Percentiles rank a stretch among this genome's conserved stretches.
phyloP scores from a whole-genome alignment of 2,113 vertebrate genomes.

The Athene noctua region DNA sequence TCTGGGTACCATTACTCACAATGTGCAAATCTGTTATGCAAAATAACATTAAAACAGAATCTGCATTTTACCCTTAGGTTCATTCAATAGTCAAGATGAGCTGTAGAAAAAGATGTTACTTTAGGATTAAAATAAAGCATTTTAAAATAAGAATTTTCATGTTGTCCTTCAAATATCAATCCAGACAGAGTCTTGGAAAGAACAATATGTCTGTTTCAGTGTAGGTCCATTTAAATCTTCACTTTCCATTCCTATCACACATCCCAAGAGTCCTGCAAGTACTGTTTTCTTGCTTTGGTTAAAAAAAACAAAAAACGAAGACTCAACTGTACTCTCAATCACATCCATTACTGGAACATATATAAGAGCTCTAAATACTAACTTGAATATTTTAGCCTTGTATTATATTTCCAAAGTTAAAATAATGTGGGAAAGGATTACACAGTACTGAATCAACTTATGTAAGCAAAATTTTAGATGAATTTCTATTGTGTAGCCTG shows the following conservation, averaged over 20 bases:
- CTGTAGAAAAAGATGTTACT: slow-evolving; percentile 65
- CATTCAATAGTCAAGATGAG: slow-evolving; percentile 62
- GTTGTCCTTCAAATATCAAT: slow-evolving; percentile 8
- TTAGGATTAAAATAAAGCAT: slow-evolving; percentile 62
- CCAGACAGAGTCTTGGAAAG: neutral
- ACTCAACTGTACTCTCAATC: neutral
- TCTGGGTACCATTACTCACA: slow-evolving; percentile 64
- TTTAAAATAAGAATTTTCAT: slow-evolving; percentile 7
- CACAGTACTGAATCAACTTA: slow-evolving; percentile 29
- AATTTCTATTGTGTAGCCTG: slow-evolving; percentile 57
- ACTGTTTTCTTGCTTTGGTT: neutral
- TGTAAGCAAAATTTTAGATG: slow-evolving; percentile 66
- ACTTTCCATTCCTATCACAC: neutral
- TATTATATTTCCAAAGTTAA: slow-evolving; percentile 27
- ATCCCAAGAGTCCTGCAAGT: neutral
- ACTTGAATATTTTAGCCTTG: neutral
- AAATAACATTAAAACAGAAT: slow-evolving; percentile 68
- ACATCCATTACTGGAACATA: neutral
- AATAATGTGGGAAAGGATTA: slow-evolving; percentile 55
- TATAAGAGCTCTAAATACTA: neutral
- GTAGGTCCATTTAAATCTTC: neutral
- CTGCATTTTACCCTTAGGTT: slow-evolving; percentile 67
- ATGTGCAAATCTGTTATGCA: slow-evolving; percentile 68
- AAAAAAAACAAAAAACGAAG: neutral
- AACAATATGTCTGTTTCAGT: neutral